Percentiles rank a stretch among this genome's conserved stretches.
Evolutionary conservation across 2,797 vertebrate genomes (phyloP).

Genomic region (Coccyzus lansbergi): DNA sequence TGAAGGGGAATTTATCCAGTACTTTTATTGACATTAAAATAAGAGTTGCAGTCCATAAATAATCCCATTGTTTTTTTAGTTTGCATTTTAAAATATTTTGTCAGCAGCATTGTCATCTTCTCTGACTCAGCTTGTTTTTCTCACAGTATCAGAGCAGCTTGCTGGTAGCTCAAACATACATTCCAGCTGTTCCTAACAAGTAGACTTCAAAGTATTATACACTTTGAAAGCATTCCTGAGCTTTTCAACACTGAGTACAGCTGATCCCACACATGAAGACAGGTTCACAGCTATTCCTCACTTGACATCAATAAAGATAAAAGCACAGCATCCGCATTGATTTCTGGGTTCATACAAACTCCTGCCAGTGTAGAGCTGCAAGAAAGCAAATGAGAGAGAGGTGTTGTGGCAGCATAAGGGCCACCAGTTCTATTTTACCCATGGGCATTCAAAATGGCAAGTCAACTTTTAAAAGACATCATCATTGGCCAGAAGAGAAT

Average conservation of each 20-base stretch:
- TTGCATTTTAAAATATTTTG: constrained; percentile 62
- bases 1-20: constrained; percentile 71
- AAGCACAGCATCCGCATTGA: not conserved
- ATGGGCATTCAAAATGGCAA: not conserved
- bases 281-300: not conserved
- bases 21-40: constrained; percentile 70
- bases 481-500: not conserved
- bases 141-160: not conserved
- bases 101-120: constrained; percentile 54
- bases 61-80: constrained; percentile 62
- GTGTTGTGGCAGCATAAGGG: not conserved
- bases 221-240: not conserved
- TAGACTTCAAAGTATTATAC: not conserved
- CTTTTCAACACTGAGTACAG: not conserved
- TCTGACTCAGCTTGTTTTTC: constrained; percentile 60
- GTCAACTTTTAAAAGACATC: not conserved
- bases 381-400: not conserved
- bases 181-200: constrained; percentile 43
- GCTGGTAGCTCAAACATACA: constrained; percentile 4
- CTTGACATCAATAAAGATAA: not conserved
- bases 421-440: not conserved
- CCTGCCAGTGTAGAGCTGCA: not conserved
- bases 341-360: not conserved
- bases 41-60: constrained; percentile 66
- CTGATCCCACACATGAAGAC: not conserved